Conservation (phyloP, 2,888 invertebrate genomes). For the Macaria liturata region DNA sequence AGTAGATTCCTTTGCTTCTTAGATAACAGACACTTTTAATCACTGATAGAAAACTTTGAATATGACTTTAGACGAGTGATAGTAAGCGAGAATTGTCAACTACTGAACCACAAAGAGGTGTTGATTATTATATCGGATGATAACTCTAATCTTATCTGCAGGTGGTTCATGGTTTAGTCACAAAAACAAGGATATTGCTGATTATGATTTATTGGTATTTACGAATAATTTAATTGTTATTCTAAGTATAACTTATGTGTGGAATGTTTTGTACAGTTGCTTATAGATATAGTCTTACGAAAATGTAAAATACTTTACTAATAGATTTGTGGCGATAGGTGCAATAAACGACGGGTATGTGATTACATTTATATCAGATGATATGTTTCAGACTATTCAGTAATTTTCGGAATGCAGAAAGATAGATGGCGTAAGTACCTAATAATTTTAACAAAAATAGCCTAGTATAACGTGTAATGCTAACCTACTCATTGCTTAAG, state of each 20-base stretch:
- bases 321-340: neutral
- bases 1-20: neutral
- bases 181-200: constrained; percentile 30
- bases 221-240: constrained; percentile 37
- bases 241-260: constrained; percentile 24
- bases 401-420: no score
- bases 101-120: constrained; percentile 20
- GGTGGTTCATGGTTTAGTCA: constrained; percentile 34
- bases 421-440: no score
- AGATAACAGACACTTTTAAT: neutral
- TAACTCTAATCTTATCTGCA: constrained; percentile 42
- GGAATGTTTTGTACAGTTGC: constrained; percentile 37
- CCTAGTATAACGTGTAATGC: no score
- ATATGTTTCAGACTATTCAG: no score
- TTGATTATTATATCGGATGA: constrained; percentile 36
- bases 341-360: no score
- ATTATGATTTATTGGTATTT: constrained; percentile 35
- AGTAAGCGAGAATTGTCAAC: constrained; percentile 9
- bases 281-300: constrained; percentile 9
- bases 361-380: no score
- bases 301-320: constrained; percentile 3
- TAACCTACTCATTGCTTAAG: no score
- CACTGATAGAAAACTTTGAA: no score
- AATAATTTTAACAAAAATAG: no score
- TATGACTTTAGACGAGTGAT: constrained; percentile 10